Percentiles rank a stretch among this genome's conserved stretches.
Conservation (phyloP, 2,797 vertebrate species). For the Ataeniobius toweri region DNA sequence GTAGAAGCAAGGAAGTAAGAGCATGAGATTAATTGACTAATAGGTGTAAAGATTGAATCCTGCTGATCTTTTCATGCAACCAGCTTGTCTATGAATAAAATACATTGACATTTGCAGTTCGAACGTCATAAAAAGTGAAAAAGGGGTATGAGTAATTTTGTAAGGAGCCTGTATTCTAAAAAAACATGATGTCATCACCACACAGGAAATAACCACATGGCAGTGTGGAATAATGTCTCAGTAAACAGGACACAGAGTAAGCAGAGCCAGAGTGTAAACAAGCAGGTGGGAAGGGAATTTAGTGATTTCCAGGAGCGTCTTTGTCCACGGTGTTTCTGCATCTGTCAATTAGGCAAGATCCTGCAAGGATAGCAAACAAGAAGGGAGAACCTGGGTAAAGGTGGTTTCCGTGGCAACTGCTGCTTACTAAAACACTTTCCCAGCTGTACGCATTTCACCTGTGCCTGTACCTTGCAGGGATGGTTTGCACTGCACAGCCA, state of each 20-base stretch:
- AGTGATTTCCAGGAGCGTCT: conserved; percentile 35
- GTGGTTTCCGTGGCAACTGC: conserved; percentile 70
- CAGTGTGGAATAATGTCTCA: conserved; percentile 29
- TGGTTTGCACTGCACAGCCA: conserved; percentile 45
- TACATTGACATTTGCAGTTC: not conserved
- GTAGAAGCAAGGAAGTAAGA: too few relatives aligned
- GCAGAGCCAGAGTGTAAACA: conserved; percentile 50
- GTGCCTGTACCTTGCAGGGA: conserved; percentile 38
- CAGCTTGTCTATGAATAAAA: too few relatives aligned
- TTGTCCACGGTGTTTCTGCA: conserved; percentile 22
- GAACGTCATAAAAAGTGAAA: not conserved
- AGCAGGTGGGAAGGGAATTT: conserved; percentile 53
- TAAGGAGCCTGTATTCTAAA: conserved; percentile 15
- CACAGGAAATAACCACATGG: conserved; percentile 45
- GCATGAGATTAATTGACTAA: too few relatives aligned
- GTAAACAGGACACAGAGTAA: conserved; percentile 52
- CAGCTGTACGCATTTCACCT: conserved; percentile 48
- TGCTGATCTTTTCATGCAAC: too few relatives aligned
- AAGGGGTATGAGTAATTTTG: not conserved
- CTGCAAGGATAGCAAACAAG: conserved; percentile 51
- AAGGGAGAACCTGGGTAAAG: conserved; percentile 52
- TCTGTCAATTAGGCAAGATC: conserved; percentile 56
- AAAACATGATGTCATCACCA: conserved; percentile 32
- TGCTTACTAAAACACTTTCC: conserved; percentile 38
- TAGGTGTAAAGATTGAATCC: too few relatives aligned